Conservation (phyloP, 2,797 vertebrate genomes). For the Urocyon cinereoargenteus region DNA sequence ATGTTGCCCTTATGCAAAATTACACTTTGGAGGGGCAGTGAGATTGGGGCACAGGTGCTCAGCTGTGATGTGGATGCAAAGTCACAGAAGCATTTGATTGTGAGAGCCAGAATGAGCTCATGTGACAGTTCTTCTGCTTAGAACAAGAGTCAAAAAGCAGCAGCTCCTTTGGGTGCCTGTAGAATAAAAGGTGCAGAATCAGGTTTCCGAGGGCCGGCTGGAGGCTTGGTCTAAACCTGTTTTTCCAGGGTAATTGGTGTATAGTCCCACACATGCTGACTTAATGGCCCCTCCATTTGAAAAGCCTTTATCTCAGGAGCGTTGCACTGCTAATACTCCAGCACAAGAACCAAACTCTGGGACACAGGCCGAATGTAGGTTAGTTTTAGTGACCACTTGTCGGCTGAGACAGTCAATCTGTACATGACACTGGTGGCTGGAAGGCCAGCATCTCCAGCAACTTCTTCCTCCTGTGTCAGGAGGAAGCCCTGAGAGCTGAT, state of each 20-base stretch:
- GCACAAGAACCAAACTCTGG: neutral
- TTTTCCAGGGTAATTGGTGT: neutral
- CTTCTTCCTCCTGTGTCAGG: neutral
- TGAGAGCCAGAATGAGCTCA: neutral
- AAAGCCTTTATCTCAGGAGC: neutral
- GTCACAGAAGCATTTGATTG: neutral
- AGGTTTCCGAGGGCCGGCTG: neutral
- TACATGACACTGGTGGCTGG: neutral
- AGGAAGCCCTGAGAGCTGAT: neutral
- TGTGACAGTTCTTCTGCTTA: neutral
- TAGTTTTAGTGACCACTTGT: neutral
- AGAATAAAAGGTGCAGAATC: neutral
- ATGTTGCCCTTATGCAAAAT: neutral
- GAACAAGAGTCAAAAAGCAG: neutral
- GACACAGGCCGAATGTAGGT: neutral
- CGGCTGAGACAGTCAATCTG: accelerated
- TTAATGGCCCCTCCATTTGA: neutral
- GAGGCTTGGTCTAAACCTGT: neutral
- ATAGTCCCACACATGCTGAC: neutral
- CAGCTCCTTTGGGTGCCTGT: neutral
- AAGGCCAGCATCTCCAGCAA: neutral
- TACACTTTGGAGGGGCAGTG: neutral
- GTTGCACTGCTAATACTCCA: accelerated
- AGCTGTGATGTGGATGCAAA: neutral
- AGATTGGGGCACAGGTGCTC: neutral